These are phyloP conservation scores for Papilio helenus DNA, from an alignment of 1,140 invertebrate genomes.

Conservation along the genomic window DNA sequence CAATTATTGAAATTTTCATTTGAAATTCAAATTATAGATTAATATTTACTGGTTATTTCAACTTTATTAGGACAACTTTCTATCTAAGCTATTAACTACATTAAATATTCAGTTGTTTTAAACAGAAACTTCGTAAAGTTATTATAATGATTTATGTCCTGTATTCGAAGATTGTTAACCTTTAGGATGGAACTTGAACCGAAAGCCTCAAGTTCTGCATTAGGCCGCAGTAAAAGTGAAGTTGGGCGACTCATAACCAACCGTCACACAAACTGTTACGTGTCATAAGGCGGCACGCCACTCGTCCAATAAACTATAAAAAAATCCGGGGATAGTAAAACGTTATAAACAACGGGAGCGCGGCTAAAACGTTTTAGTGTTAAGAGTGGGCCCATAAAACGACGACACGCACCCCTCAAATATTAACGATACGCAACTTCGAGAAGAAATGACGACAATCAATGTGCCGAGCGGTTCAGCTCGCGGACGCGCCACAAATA, in stretches of 20 bases:
- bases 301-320: slow-evolving; percentile 77
- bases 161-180: slow-evolving; percentile 12
- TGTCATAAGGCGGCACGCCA: slow-evolving; percentile 67
- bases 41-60: background rate
- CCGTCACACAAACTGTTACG: slow-evolving; percentile 61
- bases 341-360: slow-evolving; percentile 80
- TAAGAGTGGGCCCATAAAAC: slow-evolving; percentile 80
- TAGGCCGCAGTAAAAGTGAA: slow-evolving; percentile 70
- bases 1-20: background rate
- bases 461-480: slow-evolving; percentile 78
- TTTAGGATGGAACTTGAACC: slow-evolving; percentile 24
- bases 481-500: slow-evolving; percentile 79
- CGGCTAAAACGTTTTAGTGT: slow-evolving; percentile 81
- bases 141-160: slow-evolving; percentile 1
- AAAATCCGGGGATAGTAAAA: slow-evolving; percentile 75
- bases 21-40: no score
- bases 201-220: slow-evolving; percentile 50
- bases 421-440: slow-evolving; percentile 77
- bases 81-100: background rate
- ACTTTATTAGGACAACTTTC: background rate
- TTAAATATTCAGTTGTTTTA: background rate
- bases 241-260: slow-evolving; percentile 63
- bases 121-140: slow-evolving; percentile 13
- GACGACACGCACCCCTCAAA: slow-evolving; percentile 80
- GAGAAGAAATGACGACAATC: slow-evolving; percentile 81